Evolutionary conservation across 1,140 invertebrate species (phyloP).

Genomic region (Philaenus spumarius): DNA sequence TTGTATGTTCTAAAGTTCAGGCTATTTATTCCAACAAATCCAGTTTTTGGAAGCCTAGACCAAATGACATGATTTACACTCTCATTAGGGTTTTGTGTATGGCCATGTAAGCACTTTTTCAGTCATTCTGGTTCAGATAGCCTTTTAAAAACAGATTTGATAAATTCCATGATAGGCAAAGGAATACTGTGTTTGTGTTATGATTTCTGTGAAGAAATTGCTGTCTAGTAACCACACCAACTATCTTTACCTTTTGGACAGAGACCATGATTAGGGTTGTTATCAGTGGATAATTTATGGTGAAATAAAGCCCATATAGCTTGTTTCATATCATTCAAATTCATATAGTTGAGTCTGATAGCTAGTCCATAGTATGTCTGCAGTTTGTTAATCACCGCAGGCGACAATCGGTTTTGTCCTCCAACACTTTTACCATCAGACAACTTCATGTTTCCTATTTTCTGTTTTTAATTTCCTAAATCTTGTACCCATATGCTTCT

Average conservation of each 20-base stretch:
- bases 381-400: background rate
- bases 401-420: background rate
- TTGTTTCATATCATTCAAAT: slow-evolving; percentile 18
- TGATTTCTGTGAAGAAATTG: slow-evolving; percentile 2
- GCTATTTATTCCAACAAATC: slow-evolving; percentile 21
- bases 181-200: background rate
- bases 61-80: slow-evolving; percentile 27
- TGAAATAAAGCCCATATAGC: slow-evolving; percentile 17
- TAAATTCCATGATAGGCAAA: slow-evolving; percentile 13
- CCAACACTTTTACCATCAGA: slow-evolving; percentile 1
- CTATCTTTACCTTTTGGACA: no score
- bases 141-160: slow-evolving; percentile 24
- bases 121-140: slow-evolving; percentile 11
- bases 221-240: slow-evolving; percentile 34
- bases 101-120: no score
- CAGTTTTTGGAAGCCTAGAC: slow-evolving; percentile 26
- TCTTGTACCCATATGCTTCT: no score
- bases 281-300: slow-evolving; percentile 1
- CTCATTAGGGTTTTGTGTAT: no score
- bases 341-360: slow-evolving; percentile 4
- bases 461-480: slow-evolving; percentile 11
- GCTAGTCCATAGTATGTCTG: slow-evolving; percentile 21
- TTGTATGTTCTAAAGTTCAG: slow-evolving; percentile 24
- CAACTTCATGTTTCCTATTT: background rate
- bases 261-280: slow-evolving; percentile 19